phyloP scores from a whole-genome alignment of 2,888 invertebrate species.

The Heliconius ethilla region DNA sequence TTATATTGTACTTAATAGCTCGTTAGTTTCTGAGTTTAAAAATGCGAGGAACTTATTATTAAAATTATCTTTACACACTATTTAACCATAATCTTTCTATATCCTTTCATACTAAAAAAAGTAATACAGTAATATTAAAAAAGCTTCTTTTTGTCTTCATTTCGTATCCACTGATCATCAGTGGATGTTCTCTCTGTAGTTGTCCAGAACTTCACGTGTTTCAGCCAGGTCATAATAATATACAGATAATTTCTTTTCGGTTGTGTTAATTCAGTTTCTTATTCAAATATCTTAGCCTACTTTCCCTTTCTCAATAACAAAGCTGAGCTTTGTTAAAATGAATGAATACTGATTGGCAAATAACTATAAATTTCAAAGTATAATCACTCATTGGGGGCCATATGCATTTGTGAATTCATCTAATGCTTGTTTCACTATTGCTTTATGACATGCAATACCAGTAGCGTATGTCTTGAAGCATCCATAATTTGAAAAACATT shows the following conservation, averaged over 20 bases:
- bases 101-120: not conserved
- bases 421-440: conserved; percentile 55
- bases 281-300: not conserved
- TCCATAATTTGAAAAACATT: conserved; percentile 60
- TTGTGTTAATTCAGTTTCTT: not conserved
- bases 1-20: too few relatives aligned
- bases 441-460: conserved; percentile 53
- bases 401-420: conserved; percentile 59
- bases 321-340: conserved; percentile 15
- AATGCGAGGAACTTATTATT: conserved; percentile 8
- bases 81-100: not conserved
- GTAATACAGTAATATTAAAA: too few relatives aligned
- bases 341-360: conserved; percentile 39
- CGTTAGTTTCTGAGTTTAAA: not conserved
- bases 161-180: not conserved
- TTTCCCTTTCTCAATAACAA: not conserved
- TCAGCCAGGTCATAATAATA: too few relatives aligned
- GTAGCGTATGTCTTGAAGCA: conserved; percentile 53
- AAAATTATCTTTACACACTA: not conserved
- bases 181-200: too few relatives aligned
- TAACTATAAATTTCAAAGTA: not conserved
- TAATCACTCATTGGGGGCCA: conserved; percentile 41
- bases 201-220: too few relatives aligned
- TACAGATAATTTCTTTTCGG: not conserved
- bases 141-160: not conserved